Conservation (phyloP, 2,888 invertebrate species). For the Polydrusus cervinus region DNA sequence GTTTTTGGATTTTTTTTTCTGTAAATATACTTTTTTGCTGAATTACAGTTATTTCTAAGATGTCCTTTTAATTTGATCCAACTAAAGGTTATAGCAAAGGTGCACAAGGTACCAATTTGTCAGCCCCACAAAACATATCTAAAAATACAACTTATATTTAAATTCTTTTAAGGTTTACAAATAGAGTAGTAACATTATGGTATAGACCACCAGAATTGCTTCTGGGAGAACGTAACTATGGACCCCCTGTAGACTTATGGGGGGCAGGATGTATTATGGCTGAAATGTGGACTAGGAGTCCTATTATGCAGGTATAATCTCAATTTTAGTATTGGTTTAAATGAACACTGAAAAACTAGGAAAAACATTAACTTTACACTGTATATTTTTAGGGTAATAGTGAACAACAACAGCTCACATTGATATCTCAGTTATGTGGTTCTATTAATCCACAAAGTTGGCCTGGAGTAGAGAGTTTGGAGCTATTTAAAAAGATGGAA, state of each 20-base stretch:
- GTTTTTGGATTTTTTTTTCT: no score
- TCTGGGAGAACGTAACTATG: constrained; percentile 93
- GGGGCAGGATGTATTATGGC: constrained; percentile 99
- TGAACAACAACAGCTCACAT: constrained; percentile 95
- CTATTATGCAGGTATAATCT: constrained; percentile 84
- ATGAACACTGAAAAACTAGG: no score
- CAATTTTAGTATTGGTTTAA: background rate
- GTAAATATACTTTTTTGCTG: no score
- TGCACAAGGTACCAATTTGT: no score
- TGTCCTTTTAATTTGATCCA: no score
- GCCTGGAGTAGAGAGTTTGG: constrained; percentile 93
- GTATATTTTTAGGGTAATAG: constrained; percentile 80
- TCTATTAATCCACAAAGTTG: constrained; percentile 95
- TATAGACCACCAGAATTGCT: constrained; percentile 85
- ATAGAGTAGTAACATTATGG: constrained; percentile 98
- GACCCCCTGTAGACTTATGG: constrained; percentile 97
- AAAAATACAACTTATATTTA: background rate
- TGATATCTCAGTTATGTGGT: constrained; percentile 97
- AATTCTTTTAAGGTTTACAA: constrained; percentile 85
- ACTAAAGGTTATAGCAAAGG: no score
- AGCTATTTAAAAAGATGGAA: constrained; percentile 91
- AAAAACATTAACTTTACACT: no score
- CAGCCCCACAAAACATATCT: background rate
- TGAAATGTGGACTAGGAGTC: constrained; percentile 98
- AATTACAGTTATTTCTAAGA: no score